Base-by-base conservation (phyloP, 1,140 invertebrate genomes). In the Zaprionus inermis region DNA sequence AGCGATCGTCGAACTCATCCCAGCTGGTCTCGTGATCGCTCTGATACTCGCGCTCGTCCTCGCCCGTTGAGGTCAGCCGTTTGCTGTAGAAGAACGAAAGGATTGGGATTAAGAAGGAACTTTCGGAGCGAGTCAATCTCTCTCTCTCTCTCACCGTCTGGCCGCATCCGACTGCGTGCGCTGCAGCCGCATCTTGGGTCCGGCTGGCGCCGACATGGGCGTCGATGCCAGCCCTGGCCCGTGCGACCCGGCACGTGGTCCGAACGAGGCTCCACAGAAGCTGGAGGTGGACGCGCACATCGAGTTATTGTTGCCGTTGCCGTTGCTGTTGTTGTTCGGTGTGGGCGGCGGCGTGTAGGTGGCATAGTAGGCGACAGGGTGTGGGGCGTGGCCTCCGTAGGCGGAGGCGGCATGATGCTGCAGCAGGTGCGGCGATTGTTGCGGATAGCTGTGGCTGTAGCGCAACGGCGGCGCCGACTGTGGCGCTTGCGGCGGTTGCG, bases 1-100 rank as follows among this genome's bases (percentile, higher is more conserved):
- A 92, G 60, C 90, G 91, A 81, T 92, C 91, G 22, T 92, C 90
- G 61, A 91, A 86, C 59, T 92, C 91, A 75, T 92, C 91, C 91
- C 91, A 91, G 76, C 91, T 92, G 73, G 91, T 81, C 78, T 92
- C 91, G 63, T 92, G 91, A 69, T 92, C 91, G 49, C 91, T 92
- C 69, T 85, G 89, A 75, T 84, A 91, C 52, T 92, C 91, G 28
- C 91, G 91, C 74, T 92, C 91, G 78, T 92, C 91, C 64, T 92
- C 91, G 38, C 91, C 89, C 41, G 91, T 92, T 49, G 91, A 92
- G 72, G 91, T 92, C 71, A 91, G 60, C n/a, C 91, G 82, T 64
- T 92, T 90, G 78, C 91, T 92, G 52, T 7, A 66, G 49, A 67
- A 38, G 56, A 34, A 49, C 0, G 0, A 1, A 20, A 20, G 9